phyloP scores from a whole-genome alignment of 2,113 vertebrate genomes.

The Corydoras sp. region DNA sequence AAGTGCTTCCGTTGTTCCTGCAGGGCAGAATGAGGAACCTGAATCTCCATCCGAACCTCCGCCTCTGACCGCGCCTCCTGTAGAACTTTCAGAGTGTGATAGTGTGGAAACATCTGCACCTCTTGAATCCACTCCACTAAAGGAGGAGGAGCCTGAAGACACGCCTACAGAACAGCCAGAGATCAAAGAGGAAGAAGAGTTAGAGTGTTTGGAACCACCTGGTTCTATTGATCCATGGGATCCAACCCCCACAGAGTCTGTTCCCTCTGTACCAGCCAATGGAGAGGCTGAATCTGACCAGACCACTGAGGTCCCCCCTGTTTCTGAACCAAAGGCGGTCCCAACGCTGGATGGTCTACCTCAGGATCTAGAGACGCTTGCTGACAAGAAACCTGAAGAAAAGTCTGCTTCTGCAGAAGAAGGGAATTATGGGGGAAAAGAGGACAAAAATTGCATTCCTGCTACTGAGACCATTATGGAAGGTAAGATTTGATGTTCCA shows the following conservation, averaged over 20 bases:
- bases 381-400: constrained; percentile 57
- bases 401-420: constrained; percentile 61
- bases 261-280: neutral
- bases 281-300: constrained; percentile 5
- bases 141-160: constrained; percentile 26
- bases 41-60: neutral
- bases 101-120: constrained; percentile 36
- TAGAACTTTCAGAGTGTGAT: too few relatives aligned
- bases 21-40: too few relatives aligned
- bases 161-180: constrained; percentile 38
- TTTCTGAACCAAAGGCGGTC: constrained; percentile 42
- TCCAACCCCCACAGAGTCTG: neutral
- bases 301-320: constrained; percentile 16
- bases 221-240: neutral
- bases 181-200: constrained; percentile 36
- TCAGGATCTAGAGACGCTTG: constrained; percentile 56
- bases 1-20: too few relatives aligned
- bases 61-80: neutral
- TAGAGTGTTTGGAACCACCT: constrained; percentile 23
- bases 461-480: constrained; percentile 69
- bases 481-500: constrained; percentile 53
- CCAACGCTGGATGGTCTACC: constrained; percentile 73
- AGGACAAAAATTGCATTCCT: constrained; percentile 51
- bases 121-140: constrained; percentile 54
- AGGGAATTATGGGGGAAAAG: constrained; percentile 42